Evolutionary conservation across 2,113 vertebrate genomes (phyloP), one percentile per base, ranked within the genome.

Genomic region (Bombycilla garrulus): DNA sequence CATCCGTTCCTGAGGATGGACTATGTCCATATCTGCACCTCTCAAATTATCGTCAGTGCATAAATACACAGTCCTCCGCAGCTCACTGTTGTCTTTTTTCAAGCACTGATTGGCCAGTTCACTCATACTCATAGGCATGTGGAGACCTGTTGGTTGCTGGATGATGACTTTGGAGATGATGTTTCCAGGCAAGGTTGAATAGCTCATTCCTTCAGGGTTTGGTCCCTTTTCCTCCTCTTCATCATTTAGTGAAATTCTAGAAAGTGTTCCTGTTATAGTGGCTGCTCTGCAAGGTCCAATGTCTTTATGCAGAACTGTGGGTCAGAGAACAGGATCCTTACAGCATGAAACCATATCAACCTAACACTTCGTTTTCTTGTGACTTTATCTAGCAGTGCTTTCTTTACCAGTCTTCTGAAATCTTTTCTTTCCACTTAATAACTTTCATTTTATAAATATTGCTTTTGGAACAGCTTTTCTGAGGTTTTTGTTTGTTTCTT

Each of bases 111-210:
- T 99, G 47, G 99, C 98, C 90, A 99, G 96, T 73, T 99, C 99
- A 31, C 98, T 98, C 98, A 99, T 98, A 91, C 99, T 98, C 98
- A 99, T 99, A 7, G 99, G 98, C 98, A 99, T 98, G 96, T 99
- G 99, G 90, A 99, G 97, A 48, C 98, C 98, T 9, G 99, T 98
- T 51, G 99, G 99, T 93, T 99, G 99, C 97, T 99, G 99, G 97
- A 99, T 99, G 92, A 99, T 99, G 93, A 99, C 99, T 98, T 99
- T 99, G 96, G 99, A 99, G 97, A 99, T 99, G 96, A 99, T 99
- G 91, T 99, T 99, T 97, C 99, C 99, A 67, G 99, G 99, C 97
- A 99, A 96, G 44, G 99, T 99, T 76, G 99, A 99, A 96, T 99
- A 99, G 98, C 98, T 99, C 95, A 99, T 98, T 92, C 98, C 99